Base-by-base conservation (phyloP, 2,888 invertebrate genomes). In the Torymus auratus region DNA sequence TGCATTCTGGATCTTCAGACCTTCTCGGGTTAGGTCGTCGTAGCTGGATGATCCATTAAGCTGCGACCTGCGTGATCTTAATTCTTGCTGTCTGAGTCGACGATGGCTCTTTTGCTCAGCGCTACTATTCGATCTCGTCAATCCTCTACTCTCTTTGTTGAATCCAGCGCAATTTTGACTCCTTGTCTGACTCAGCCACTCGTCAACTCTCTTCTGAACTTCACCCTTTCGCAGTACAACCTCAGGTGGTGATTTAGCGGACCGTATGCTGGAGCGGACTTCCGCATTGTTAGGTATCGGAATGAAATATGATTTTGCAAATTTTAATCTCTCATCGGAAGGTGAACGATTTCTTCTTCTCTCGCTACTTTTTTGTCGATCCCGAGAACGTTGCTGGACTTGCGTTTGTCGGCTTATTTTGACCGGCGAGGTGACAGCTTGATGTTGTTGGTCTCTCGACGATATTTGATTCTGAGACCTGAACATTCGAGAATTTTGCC, bases 191-290 rank as follows among this genome's bases (percentile, higher is more conserved):
- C 85, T 88, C 67, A 89, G 64, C 89, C 89, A 89, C 76, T 89
- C 89, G 79, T 89, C 89, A 11, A 89, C 89, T 41, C 89, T 83
- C 64, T 88, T 89, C 56, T 89, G 89, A 0, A 89, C 89, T 64
- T 89, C 89, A 0, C 89, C 89, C 61, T 88, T 88, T 28, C 88
- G 86, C 12, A 88, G 69, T 20, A 89, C 74, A 2, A 87, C 78
- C 73, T 89, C 88, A 3, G 78, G 78, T 0, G 86, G 86, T 0
- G 84, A 78, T 50, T 86, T 84, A 20, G 64, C 83, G 2, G 82
- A 71, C 3, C 84, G 80, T n/a, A 76, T 70, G 20, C 82, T 83
- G 15, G 82, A 78, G 2, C 78, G 65, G 2, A 75, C 80, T n/a
- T 79, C 73, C 13, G 69, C 78, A 53, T 79, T 81, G 20, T 82